Base-by-base conservation (phyloP, 2,797 vertebrate genomes). In the Coendou prehensilis region DNA sequence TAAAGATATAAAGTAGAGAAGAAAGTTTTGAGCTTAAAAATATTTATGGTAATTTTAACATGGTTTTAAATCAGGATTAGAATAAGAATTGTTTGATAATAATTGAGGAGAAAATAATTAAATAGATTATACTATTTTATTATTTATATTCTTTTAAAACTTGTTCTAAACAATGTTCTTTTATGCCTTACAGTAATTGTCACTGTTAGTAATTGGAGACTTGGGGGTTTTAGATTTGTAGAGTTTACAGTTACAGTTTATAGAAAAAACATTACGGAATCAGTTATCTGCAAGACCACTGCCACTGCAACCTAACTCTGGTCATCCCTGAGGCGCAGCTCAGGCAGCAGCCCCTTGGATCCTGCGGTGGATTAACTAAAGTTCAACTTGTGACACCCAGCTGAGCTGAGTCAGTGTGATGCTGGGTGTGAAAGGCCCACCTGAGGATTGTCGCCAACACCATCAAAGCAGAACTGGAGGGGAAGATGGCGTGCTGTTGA, bases 141-240 rank as follows among this genome's bases (percentile, higher is more conserved):
- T 41, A 41, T 41, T 90, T 56, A 76, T 41, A 82, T 50, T 83
- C 45, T 80, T 95, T 78, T 79, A 84, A 93, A 87, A 56, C 14
- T 76, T 94, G 3, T n/a, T 86, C 86, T 76, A 89, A 88, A 76
- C 79, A 93, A 92, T 82, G 92, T 88, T 64, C 28, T 54, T 85
- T 15, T 15, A 18, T 79, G 7, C 6, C 47, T 61, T 84, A 67
- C 45, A 75, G 5, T n/a, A 78, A 57, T 82, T 85, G 30, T 52
- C 83, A 56, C 30, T 69, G n/a, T 33, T 52, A 79, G 45, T 54
- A 54, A 91, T 4, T 41, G 20, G 26, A 88, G 78, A 89, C 18
- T 45, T 57, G 41, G 15, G 6, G 0, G 23, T 76, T 81, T 59
- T 30, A n/a, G 17, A 20, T 69, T 78, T 83, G n/a, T 61, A 83